Base-by-base conservation (phyloP, 2,888 invertebrate genomes). In the Lordiphosa andalusiaca region DNA sequence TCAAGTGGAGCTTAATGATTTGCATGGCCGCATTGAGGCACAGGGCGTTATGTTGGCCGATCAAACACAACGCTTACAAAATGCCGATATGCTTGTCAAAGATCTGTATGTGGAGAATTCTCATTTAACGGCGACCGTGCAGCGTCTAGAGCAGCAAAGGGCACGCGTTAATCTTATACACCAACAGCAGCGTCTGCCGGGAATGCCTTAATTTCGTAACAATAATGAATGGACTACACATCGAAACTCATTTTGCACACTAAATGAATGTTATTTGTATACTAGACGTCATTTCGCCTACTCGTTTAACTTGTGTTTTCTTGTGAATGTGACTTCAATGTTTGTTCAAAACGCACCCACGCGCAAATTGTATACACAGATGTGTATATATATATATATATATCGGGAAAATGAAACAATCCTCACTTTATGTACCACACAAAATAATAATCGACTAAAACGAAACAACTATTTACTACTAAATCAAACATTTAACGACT, bases 81-180 rank as follows among this genome's bases (percentile, higher is more conserved):
- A 92, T 82, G 93, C 94, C 12, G 96, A 96, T 88, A 88, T 94
- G 78, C 91, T 95, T 42, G 94, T 95, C 19, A 95, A 95, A 90
- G 95, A 96, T 85, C 91, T 96, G 63, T 96, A 94, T 90, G 92
- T 95, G 49, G 96, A 96, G 90, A 96, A 96, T 90, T 93, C 95
- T 52, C 94, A 94, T 88, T 91, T 96, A 58, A 91, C 93, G 58
- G 93, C 93, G 16, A 93, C 92, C 4, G 88, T 90, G 39, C 90
- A 90, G 73, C 78, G 88, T 25, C 67, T 90, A 44, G 90, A 90
- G 54, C 90, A 90, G 54, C 89, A 90, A 66, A 70, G 88, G 47
- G 80, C 86, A 25, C 87, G 90, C 13, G 86, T 87, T 12, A 89
- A 86, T 61, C 69, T 90, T 4, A 75, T 90, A 33, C 88, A 89